These are phyloP conservation scores for Drepana arcuata DNA, from an alignment of 1,140 invertebrate species.

Conservation along the genomic window DNA sequence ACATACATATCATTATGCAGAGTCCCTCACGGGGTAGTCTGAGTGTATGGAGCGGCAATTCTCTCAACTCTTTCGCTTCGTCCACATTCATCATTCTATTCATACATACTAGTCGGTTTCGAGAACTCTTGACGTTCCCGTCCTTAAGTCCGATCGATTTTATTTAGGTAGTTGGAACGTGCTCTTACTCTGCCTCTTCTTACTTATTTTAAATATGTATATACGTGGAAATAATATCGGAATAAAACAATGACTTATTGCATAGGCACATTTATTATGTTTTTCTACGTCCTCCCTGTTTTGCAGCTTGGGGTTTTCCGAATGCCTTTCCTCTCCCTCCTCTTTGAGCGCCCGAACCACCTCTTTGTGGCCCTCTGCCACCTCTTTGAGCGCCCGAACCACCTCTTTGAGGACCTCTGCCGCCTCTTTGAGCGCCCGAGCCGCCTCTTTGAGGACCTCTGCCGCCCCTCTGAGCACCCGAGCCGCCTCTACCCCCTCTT, in stretches of 20 bases:
- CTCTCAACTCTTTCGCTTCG: too few relatives aligned
- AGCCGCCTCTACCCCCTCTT: too few relatives aligned
- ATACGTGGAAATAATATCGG: background rate
- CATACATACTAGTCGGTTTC: too few relatives aligned
- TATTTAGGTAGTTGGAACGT: background rate
- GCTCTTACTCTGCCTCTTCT: background rate
- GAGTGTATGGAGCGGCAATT: too few relatives aligned
- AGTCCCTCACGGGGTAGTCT: too few relatives aligned
- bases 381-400: too few relatives aligned
- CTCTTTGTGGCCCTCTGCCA: background rate
- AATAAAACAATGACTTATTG: background rate
- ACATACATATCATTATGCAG: too few relatives aligned
- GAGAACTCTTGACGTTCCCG: background rate
- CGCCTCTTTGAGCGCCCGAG: too few relatives aligned
- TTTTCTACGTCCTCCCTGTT: conserved; percentile 16
- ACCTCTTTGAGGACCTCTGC: too few relatives aligned
- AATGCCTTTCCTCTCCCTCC: conserved; percentile 17
- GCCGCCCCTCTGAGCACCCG: too few relatives aligned
- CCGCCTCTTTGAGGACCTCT: too few relatives aligned
- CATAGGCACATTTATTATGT: conserved; percentile 19
- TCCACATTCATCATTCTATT: too few relatives aligned
- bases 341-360: background rate
- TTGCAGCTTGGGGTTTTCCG: conserved; percentile 29
- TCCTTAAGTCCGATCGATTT: background rate
- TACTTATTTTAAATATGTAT: background rate